Base-by-base conservation (phyloP, 1,140 invertebrate genomes). In the Aleiodes sp. region DNA sequence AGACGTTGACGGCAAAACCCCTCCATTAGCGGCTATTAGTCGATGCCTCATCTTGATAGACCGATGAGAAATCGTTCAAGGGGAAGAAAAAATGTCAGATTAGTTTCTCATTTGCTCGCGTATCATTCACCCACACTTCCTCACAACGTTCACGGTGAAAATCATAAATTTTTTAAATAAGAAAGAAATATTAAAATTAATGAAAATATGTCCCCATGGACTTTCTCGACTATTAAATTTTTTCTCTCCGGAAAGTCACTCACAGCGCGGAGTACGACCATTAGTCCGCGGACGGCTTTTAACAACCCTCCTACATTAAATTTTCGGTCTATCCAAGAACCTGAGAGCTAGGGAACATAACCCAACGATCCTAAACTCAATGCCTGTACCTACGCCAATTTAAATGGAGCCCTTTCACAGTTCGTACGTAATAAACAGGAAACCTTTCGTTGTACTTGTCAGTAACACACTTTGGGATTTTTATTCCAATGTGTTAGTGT, bases 391-490 rank as follows among this genome's bases (percentile, higher is more conserved):
- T 46, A 59, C 24, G 21, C 39, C 33, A n/a, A 16, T 60, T 67
- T 41, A 67, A 67, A 67, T 67, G 65, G 12, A 60, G 26, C 57
- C 19, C 68, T 19, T 33, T 52, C 26, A 43, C 37, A 67, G 52
- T 52, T 33, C 10, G 29, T 46, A 31, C 35, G 61, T 16, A 21
- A 63, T 67, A n/a, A n/a, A n/a, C n/a, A n/a, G 57, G 41, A 43
- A 33, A 74, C 76, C 78, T 39, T n/a, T n/a, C 74, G 77, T 78
- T 64, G 70, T 77, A 81, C 80, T 79, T 77, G 71, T 79, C 80
- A 82, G 78, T 78, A 73, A 73, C 77, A 64, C 56, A 37, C n/a
- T n/a, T 31, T 24, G 21, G 60, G 14, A 62, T 21, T 24, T 52
- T 24, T 52, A 24, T 52, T 52, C 26, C 10, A 16, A 24, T 33